Conservation (phyloP, 2,797 vertebrate species). For the Octomys mimax region DNA sequence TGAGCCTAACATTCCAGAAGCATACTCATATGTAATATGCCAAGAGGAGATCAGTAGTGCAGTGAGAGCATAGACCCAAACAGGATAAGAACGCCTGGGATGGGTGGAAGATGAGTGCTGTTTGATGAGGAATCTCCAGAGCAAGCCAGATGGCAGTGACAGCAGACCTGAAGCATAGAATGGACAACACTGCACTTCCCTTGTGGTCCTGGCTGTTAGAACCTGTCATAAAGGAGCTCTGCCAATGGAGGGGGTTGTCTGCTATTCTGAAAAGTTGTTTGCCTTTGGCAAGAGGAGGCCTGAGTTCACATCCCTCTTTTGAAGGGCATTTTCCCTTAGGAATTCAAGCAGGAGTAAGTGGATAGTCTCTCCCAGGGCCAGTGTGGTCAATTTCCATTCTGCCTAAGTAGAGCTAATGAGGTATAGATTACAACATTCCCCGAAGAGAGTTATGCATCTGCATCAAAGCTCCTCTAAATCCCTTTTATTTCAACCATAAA, state of each 20-base stretch:
- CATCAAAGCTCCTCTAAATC: neutral
- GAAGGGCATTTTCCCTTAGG: neutral
- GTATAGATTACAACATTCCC: neutral
- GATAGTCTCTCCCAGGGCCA: neutral
- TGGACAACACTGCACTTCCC: neutral
- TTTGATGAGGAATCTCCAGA: neutral
- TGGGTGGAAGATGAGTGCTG: neutral
- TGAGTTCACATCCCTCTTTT: neutral
- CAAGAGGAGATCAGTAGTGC: neutral
- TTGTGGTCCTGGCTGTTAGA: neutral
- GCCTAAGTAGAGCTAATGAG: constrained; percentile 41
- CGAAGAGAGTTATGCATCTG: neutral
- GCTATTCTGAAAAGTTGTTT: neutral
- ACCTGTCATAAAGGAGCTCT: neutral
- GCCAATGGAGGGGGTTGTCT: neutral
- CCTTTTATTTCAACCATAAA: constrained; percentile 29
- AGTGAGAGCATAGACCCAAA: neutral
- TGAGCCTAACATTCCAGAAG: neutral
- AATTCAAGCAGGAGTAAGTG: neutral
- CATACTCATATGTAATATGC: neutral
- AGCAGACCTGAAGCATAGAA: neutral
- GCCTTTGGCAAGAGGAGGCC: neutral
- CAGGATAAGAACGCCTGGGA: neutral
- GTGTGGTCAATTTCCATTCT: neutral
- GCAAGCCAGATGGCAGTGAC: neutral